Conservation (phyloP, 2,888 invertebrate species). For the Mesopsocus fuscifrons region DNA sequence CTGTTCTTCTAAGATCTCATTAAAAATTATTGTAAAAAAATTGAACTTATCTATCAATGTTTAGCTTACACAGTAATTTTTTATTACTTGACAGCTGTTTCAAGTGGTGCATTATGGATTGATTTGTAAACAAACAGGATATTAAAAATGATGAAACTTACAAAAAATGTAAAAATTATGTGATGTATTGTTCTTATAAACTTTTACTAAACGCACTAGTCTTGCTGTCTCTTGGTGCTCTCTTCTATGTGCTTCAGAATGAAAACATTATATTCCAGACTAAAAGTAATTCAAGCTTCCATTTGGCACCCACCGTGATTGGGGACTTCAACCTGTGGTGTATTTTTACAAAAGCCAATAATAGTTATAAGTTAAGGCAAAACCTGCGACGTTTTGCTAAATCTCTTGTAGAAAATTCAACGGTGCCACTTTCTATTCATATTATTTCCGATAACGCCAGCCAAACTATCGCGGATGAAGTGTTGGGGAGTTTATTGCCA, state of each 20-base stretch:
- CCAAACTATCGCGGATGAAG: conserved; percentile 30
- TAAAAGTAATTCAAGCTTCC: too few relatives aligned
- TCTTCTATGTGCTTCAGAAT: conserved; percentile 23
- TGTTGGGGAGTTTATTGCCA: conserved; percentile 25
- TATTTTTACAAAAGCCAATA: conserved; percentile 35
- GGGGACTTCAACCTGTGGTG: conserved; percentile 31
- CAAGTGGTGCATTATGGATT: too few relatives aligned
- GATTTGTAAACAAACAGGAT: too few relatives aligned
- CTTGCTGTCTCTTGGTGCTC: conserved; percentile 18
- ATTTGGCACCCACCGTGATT: too few relatives aligned
- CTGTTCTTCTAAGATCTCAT: too few relatives aligned
- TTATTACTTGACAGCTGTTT: too few relatives aligned
- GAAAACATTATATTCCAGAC: neutral
- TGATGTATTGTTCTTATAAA: too few relatives aligned
- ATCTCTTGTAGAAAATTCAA: conserved; percentile 29
- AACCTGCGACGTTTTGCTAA: conserved; percentile 31
- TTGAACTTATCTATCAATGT: too few relatives aligned
- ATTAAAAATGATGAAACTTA: too few relatives aligned
- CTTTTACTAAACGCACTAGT: conserved; percentile 12
- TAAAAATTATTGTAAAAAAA: too few relatives aligned
- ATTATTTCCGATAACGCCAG: conserved; percentile 41
- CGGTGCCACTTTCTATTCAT: conserved; percentile 34
- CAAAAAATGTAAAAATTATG: too few relatives aligned
- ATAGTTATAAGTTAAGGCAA: conserved; percentile 29
- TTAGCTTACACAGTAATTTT: too few relatives aligned